Evolutionary conservation across 2,888 invertebrate genomes (phyloP).

Genomic region (Aphodius sticticus): DNA sequence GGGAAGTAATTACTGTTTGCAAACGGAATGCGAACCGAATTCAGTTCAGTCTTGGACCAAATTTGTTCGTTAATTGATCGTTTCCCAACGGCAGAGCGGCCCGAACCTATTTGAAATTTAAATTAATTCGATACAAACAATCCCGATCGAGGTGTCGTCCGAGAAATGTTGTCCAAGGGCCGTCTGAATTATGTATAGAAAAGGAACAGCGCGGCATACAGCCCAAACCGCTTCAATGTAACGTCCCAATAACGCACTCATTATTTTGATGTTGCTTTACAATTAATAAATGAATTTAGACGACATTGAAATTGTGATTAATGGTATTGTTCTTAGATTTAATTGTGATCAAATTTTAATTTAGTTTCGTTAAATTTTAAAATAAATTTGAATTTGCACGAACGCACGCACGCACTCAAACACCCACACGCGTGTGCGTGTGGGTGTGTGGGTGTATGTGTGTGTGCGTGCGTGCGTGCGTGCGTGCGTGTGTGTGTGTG

Average conservation of each 20-base stretch:
- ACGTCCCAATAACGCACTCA: no score
- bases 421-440: no score
- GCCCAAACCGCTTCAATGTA: conserved; percentile 10
- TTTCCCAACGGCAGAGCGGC: conserved; percentile 15
- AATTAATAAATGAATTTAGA: not conserved
- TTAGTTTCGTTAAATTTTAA: no score
- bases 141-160: conserved; percentile 5
- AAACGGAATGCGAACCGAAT: not conserved
- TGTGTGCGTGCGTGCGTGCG: no score
- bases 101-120: conserved; percentile 35
- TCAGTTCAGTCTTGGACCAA: conserved; percentile 13
- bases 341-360: no score
- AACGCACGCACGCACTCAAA: no score
- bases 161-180: conserved; percentile 12
- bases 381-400: no score
- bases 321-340: no score
- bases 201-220: not conserved
- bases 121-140: conserved; percentile 29
- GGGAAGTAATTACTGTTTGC: not conserved
- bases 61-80: conserved; percentile 36
- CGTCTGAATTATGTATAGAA: not conserved
- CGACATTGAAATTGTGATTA: no score
- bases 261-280: not conserved
- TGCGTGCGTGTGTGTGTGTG: no score
- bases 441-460: no score